phyloP scores from a whole-genome alignment of 1,140 invertebrate species.

The Magallana angulata region DNA sequence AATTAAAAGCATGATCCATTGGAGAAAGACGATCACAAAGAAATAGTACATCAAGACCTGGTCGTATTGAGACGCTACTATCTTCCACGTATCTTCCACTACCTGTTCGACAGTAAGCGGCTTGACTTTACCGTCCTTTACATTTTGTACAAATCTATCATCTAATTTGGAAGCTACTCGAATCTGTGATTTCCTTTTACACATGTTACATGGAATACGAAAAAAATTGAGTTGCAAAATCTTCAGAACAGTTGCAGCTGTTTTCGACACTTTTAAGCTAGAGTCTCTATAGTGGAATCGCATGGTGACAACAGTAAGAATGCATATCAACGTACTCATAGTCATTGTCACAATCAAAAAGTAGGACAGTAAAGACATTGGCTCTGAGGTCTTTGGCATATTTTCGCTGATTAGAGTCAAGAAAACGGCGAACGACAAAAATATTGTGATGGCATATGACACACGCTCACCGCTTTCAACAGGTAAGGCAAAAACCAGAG shows the following conservation, averaged over 20 bases:
- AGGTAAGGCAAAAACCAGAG: constrained; percentile 66
- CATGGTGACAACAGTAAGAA: not conserved
- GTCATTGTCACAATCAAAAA: constrained; percentile 34
- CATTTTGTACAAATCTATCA: not conserved
- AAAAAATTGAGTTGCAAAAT: not conserved
- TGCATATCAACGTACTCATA: constrained; percentile 17
- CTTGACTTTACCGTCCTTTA: not conserved
- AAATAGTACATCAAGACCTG: not conserved
- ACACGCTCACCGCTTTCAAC: constrained; percentile 67
- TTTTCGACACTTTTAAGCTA: not conserved
- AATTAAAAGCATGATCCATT: not conserved
- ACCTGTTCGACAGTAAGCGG: not conserved
- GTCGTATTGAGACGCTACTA: not conserved
- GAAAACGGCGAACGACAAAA: constrained; percentile 66
- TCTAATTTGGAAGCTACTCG: not conserved
- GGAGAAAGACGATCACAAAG: not conserved
- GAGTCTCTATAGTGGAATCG: not conserved
- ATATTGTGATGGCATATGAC: constrained; percentile 67
- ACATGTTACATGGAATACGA: not conserved
- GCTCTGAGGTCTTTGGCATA: constrained; percentile 63
- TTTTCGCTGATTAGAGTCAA: constrained; percentile 66
- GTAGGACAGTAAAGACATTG: constrained; percentile 33
- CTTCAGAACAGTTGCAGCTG: not conserved
- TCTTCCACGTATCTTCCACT: not conserved
- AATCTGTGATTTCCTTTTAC: not conserved